Evolutionary conservation across 1,140 invertebrate genomes (phyloP).

Genomic region (Pollicipes pollicipes): DNA sequence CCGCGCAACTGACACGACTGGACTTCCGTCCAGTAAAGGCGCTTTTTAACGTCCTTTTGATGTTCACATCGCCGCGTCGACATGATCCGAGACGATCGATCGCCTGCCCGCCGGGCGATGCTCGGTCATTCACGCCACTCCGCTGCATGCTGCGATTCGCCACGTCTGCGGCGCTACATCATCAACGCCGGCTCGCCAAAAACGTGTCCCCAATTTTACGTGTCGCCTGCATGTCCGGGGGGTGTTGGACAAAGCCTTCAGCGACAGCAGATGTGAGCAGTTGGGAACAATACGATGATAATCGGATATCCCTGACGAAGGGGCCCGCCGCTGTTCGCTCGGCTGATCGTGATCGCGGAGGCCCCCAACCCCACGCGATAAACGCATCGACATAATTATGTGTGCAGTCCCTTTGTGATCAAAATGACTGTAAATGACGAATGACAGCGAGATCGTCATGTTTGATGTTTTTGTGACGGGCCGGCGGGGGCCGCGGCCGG

Average conservation of each 20-base stretch:
- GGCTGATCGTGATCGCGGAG: neutral
- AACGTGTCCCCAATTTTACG: slow-evolving; percentile 20
- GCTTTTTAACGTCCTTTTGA: too few species aligned
- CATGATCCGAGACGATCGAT: too few species aligned
- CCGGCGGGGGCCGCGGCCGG: too few species aligned
- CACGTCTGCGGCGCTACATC: too few species aligned
- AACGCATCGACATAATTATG: neutral
- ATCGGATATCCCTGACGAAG: neutral
- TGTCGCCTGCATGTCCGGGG: slow-evolving; percentile 15
- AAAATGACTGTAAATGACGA: neutral
- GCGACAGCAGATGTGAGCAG: slow-evolving; percentile 9
- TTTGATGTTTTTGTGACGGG: neutral
- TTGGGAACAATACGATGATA: slow-evolving; percentile 6
- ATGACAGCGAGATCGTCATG: neutral
- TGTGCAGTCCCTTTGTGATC: neutral
- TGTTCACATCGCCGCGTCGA: too few species aligned
- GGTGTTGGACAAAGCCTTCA: slow-evolving; percentile 6
- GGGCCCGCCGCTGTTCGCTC: neutral
- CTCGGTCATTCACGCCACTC: too few species aligned
- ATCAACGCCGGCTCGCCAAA: slow-evolving; percentile 27
- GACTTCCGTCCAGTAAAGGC: too few species aligned
- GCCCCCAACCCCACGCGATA: neutral
- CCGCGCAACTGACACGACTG: too few species aligned
- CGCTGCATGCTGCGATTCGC: too few species aligned
- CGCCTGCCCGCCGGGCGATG: too few species aligned